These are phyloP conservation scores for Drosophila ambigua DNA, from an alignment of 1,140 invertebrate genomes.

Conservation along the genomic window DNA sequence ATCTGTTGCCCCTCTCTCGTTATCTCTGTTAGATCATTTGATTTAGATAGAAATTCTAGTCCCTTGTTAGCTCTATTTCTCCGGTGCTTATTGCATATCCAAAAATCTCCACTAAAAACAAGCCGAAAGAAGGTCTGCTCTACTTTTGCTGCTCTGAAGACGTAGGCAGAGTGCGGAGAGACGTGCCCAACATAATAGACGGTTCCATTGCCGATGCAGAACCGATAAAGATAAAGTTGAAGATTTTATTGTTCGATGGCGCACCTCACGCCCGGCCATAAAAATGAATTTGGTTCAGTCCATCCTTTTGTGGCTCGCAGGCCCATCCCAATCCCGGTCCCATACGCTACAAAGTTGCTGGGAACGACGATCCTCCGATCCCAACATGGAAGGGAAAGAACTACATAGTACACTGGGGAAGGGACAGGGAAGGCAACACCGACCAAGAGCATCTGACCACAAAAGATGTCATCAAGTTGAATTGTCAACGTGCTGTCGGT, in stretches of 20 bases:
- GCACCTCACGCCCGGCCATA: slow-evolving; percentile 40
- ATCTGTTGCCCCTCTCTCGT: neutral
- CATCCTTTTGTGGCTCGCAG: slow-evolving; percentile 50
- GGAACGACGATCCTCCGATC: slow-evolving; percentile 12
- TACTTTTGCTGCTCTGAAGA: too few species aligned
- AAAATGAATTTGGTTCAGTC: slow-evolving; percentile 35
- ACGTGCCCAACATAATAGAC: slow-evolving; percentile 59
- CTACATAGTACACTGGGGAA: neutral
- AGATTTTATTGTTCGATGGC: slow-evolving; percentile 65
- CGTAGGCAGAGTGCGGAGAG: neutral
- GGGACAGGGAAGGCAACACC: neutral
- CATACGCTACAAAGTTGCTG: slow-evolving; percentile 30
- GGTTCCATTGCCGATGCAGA: slow-evolving; percentile 66
- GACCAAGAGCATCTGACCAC: slow-evolving; percentile 25
- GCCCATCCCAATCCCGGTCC: too few species aligned
- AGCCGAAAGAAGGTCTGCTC: neutral
- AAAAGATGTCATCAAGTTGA: slow-evolving; percentile 78
- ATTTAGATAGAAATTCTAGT: slow-evolving; percentile 9
- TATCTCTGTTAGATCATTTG: slow-evolving; percentile 6
- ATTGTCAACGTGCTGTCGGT: slow-evolving; percentile 49
- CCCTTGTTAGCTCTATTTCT: slow-evolving; percentile 44
- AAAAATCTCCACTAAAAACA: slow-evolving; percentile 32
- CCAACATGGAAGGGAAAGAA: too few species aligned
- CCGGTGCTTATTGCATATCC: slow-evolving; percentile 30
- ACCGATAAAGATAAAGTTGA: slow-evolving; percentile 68